Evolutionary conservation across 2,797 vertebrate genomes (phyloP).

Genomic region (Intellagama lesueurii): DNA sequence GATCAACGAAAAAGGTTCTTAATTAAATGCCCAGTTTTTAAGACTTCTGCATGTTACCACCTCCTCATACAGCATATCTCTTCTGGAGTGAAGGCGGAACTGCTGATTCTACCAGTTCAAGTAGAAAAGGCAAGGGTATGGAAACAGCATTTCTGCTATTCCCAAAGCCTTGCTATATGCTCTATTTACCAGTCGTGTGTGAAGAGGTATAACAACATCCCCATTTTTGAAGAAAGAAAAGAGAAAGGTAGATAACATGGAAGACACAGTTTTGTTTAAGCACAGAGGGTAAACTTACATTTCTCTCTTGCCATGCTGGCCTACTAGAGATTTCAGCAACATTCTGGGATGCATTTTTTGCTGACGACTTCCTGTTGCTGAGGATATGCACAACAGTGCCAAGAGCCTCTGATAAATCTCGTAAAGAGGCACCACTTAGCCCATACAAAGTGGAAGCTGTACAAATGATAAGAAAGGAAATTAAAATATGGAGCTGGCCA

Average conservation of each 20-base stretch:
- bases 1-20: too few relatives aligned
- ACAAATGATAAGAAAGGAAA: neutral
- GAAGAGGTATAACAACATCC: neutral
- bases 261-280: neutral
- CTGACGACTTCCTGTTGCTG: conserved; percentile 8
- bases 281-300: conserved; percentile 8
- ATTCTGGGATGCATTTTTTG: conserved; percentile 9
- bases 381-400: conserved; percentile 26
- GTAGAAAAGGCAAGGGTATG: neutral
- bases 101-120: neutral
- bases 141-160: neutral
- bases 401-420: conserved; percentile 34
- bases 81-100: neutral
- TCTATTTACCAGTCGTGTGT: neutral
- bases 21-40: neutral
- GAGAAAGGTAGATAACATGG: neutral
- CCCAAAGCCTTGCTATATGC: neutral
- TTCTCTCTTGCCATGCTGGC: conserved; percentile 34
- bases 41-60: neutral
- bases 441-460: conserved; percentile 38
- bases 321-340: conserved; percentile 21
- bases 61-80: neutral
- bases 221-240: neutral
- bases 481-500: neutral
- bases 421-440: conserved; percentile 25